Evolutionary conservation across 1,140 invertebrate genomes (phyloP).

Genomic region (Leptinotarsa lineolata): DNA sequence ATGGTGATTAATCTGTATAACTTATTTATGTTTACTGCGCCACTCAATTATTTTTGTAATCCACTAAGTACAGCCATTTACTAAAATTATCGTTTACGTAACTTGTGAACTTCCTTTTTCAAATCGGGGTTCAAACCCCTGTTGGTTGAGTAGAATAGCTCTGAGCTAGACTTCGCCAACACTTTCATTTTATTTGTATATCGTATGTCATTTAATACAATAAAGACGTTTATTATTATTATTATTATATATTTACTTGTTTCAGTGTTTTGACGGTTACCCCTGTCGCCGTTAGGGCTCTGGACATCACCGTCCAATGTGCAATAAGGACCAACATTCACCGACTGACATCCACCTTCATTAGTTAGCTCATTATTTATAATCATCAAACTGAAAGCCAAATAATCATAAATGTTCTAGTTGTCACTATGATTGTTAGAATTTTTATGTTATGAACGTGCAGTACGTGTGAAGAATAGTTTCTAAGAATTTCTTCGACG

Average conservation of each 20-base stretch:
- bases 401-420: conserved; percentile 52
- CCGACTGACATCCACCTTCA: conserved; percentile 55
- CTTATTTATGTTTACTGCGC: too few species aligned
- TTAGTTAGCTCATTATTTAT: conserved; percentile 52
- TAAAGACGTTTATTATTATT: too few species aligned
- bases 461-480: conserved; percentile 39
- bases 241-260: conserved; percentile 30
- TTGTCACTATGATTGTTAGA: conserved; percentile 47
- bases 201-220: too few species aligned
- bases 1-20: too few species aligned
- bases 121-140: too few species aligned
- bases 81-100: too few species aligned
- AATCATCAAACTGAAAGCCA: conserved; percentile 47
- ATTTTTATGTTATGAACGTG: conserved; percentile 43
- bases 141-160: too few species aligned
- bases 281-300: conserved; percentile 51
- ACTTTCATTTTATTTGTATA: too few species aligned
- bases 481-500: background rate
- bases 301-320: conserved; percentile 55
- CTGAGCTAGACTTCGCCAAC: too few species aligned
- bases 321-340: conserved; percentile 57
- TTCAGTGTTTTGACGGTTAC: conserved; percentile 57
- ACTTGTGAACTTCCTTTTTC: too few species aligned
- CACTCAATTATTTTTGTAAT: too few species aligned
- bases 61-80: too few species aligned